These are phyloP conservation scores for Papilio demoleus DNA, from an alignment of 2,888 invertebrate species.

Conservation along the genomic window DNA sequence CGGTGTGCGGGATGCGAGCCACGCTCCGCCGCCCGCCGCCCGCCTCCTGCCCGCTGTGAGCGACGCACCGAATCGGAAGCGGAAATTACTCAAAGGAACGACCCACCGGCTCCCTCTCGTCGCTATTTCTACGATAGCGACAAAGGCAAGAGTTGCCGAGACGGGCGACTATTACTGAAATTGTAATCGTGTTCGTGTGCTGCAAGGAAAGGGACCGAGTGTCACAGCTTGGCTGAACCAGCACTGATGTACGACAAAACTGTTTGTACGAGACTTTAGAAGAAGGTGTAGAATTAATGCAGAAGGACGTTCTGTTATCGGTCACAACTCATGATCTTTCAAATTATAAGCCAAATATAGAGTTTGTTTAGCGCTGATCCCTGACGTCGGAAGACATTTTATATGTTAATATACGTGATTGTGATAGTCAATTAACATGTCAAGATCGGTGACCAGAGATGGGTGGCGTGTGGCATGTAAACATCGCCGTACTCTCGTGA, in stretches of 20 bases:
- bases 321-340: background rate
- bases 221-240: background rate
- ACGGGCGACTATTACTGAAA: background rate
- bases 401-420: background rate
- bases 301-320: background rate
- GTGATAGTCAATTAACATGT: background rate
- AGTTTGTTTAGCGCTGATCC: background rate
- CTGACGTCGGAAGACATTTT: background rate
- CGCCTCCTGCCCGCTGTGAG: background rate
- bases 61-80: slow-evolving; percentile 7
- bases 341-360: background rate
- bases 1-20: background rate
- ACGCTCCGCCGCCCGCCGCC: background rate
- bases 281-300: background rate
- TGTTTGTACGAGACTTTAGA: background rate
- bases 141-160: slow-evolving; percentile 7
- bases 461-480: background rate
- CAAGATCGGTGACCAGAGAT: background rate
- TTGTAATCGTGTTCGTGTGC: background rate
- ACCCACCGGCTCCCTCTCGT: slow-evolving; percentile 1
- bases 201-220: no score
- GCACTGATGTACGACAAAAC: background rate
- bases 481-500: slow-evolving; percentile 17
- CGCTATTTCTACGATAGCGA: background rate
- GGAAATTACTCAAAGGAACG: slow-evolving; percentile 27